phyloP scores from a whole-genome alignment of 2,888 invertebrate species.

The Hedya salicella region DNA sequence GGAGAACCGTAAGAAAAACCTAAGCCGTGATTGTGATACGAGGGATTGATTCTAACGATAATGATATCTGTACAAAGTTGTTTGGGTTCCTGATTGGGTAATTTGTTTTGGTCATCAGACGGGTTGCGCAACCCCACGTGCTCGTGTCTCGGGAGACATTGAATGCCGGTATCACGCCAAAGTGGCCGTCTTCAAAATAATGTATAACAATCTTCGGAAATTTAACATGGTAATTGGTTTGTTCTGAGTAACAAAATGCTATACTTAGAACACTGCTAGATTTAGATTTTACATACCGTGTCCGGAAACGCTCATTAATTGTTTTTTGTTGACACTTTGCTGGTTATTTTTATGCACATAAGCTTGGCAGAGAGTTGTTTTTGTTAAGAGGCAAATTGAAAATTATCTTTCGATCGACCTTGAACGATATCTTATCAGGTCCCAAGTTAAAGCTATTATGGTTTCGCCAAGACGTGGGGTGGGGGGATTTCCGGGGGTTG shows the following conservation, averaged over 20 bases:
- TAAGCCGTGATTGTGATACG: no score
- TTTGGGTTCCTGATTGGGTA: constrained; percentile 4
- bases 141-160: constrained; percentile 5
- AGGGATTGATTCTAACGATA: no score
- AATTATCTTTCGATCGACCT: not conserved
- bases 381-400: not conserved
- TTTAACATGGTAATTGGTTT: no score
- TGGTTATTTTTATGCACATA: no score
- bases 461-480: not conserved
- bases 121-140: constrained; percentile 26
- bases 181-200: no score
- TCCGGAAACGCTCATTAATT: no score
- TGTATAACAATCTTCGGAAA: not conserved
- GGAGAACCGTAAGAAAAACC: not conserved
- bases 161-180: no score
- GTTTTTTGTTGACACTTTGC: no score
- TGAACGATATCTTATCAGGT: not conserved
- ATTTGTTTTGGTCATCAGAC: constrained; percentile 26
- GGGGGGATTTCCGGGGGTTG: constrained; percentile 1
- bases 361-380: no score
- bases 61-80: not conserved
- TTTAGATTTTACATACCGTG: no score
- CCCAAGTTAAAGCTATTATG: not conserved
- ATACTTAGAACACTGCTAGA: no score
- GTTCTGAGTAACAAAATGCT: no score